Conservation (phyloP, 2,888 invertebrate genomes). For the Melinopterus prodromus region DNA sequence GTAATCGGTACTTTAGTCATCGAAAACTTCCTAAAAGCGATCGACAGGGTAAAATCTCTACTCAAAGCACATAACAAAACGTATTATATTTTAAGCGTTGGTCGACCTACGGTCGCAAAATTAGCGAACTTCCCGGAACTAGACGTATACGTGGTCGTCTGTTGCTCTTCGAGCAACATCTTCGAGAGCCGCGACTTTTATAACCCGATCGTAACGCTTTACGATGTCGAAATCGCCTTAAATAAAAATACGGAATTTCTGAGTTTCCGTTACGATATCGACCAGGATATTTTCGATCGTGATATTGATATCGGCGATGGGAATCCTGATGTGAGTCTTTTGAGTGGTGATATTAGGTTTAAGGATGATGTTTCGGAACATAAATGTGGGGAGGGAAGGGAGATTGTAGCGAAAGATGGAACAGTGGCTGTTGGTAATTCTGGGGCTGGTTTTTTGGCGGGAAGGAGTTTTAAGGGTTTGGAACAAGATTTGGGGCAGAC, state of each 20-base stretch:
- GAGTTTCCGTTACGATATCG: slow-evolving; percentile 70
- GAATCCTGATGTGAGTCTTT: slow-evolving; percentile 74
- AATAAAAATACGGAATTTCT: slow-evolving; percentile 64
- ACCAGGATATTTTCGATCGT: slow-evolving; percentile 54
- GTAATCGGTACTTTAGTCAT: slow-evolving; percentile 92
- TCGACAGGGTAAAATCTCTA: slow-evolving; percentile 76
- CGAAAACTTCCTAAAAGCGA: slow-evolving; percentile 77
- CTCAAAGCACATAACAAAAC: slow-evolving; percentile 83
- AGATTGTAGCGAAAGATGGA: slow-evolving; percentile 56
- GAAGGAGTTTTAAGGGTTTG: slow-evolving; percentile 85
- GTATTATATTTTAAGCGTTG: slow-evolving; percentile 90
- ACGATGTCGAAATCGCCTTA: slow-evolving; percentile 87
- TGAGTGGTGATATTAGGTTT: slow-evolving; percentile 72
- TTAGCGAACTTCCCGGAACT: slow-evolving; percentile 95
- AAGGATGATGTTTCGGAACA: slow-evolving; percentile 52
- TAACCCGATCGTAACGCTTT: slow-evolving; percentile 90
- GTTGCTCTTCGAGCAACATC: slow-evolving; percentile 90
- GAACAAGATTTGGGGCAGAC: slow-evolving; percentile 82
- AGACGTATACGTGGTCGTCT: slow-evolving; percentile 90
- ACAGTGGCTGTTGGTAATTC: slow-evolving; percentile 64
- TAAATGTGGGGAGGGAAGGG: slow-evolving; percentile 29
- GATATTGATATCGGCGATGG: slow-evolving; percentile 35
- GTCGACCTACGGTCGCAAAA: slow-evolving; percentile 94
- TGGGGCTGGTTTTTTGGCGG: slow-evolving; percentile 71
- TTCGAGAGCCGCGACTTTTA: slow-evolving; percentile 86